Evolutionary conservation across 1,140 invertebrate genomes (phyloP).

Genomic region (Spodoptera litura): DNA sequence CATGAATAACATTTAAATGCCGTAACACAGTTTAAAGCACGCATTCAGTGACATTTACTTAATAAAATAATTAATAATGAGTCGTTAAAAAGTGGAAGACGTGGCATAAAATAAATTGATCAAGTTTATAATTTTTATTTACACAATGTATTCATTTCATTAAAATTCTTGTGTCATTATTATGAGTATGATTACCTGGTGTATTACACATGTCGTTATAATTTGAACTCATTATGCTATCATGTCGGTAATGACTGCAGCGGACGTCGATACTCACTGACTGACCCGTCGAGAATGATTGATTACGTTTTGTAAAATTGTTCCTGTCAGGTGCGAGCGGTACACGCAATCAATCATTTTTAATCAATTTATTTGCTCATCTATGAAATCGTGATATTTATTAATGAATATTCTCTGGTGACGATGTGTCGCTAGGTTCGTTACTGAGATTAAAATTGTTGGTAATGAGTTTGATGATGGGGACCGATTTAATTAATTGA

Average conservation of each 20-base stretch:
- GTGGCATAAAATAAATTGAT: not conserved
- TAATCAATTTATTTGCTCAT: conserved; percentile 73
- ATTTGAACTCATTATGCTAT: conserved; percentile 29
- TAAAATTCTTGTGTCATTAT: conserved; percentile 28
- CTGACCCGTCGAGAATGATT: conserved; percentile 56
- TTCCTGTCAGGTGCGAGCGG: conserved; percentile 62
- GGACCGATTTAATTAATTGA: conserved; percentile 33
- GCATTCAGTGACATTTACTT: not conserved
- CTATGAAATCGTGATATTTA: conserved; percentile 64
- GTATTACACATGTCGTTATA: conserved; percentile 40
- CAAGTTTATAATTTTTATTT: conserved; percentile 5
- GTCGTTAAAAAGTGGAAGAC: conserved; percentile 11
- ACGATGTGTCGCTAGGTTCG: conserved; percentile 31
- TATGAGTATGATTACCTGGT: conserved; percentile 20
- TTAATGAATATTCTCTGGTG: conserved; percentile 45
- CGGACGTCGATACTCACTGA: conserved; percentile 20
- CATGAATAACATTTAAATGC: conserved; percentile 1
- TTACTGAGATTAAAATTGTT: conserved; percentile 34
- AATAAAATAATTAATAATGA: not conserved
- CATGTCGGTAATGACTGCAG: conserved; percentile 16
- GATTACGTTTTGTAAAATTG: conserved; percentile 56
- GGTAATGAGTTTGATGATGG: conserved; percentile 30
- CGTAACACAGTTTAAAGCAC: not conserved
- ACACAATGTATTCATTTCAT: conserved; percentile 24
- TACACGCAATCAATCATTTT: conserved; percentile 71